Percentiles rank a stretch among this genome's conserved stretches.
Evolutionary conservation across 2,888 invertebrate genomes (phyloP).

Genomic region (Zygaena filipendulae): DNA sequence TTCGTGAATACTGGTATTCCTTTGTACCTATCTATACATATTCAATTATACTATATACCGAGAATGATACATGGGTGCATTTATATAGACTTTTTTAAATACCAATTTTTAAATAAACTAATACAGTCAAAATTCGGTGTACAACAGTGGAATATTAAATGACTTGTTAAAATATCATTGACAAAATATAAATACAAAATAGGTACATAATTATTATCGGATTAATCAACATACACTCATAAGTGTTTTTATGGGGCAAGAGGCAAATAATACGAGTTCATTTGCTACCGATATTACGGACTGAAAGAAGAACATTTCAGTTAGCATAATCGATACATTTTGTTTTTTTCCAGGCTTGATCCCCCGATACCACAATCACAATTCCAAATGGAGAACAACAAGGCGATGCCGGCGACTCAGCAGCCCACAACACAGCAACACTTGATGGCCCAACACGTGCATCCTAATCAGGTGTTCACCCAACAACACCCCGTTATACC

Average conservation of each 20-base stretch:
- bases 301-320: neutral
- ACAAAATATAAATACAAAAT: constrained; percentile 22
- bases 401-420: constrained; percentile 59
- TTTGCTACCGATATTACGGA: neutral
- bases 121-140: no score
- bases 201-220: no score
- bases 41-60: no score
- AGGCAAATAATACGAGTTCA: neutral
- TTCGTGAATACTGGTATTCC: no score
- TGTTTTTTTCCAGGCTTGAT: constrained; percentile 73
- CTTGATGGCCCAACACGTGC: constrained; percentile 57
- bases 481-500: constrained; percentile 54
- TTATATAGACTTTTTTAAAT: no score
- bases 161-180: no score
- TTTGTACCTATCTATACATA: no score
- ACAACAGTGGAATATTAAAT: no score
- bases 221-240: no score
- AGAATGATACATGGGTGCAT: no score
- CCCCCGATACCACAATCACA: constrained; percentile 72
- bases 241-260: no score
- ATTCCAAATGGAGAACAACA: constrained; percentile 76
- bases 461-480: constrained; percentile 58
- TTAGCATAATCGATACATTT: constrained; percentile 8
- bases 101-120: no score
- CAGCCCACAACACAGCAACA: constrained; percentile 64